Conservation (phyloP, 2,797 vertebrate species). For the Xenopus petersii region DNA sequence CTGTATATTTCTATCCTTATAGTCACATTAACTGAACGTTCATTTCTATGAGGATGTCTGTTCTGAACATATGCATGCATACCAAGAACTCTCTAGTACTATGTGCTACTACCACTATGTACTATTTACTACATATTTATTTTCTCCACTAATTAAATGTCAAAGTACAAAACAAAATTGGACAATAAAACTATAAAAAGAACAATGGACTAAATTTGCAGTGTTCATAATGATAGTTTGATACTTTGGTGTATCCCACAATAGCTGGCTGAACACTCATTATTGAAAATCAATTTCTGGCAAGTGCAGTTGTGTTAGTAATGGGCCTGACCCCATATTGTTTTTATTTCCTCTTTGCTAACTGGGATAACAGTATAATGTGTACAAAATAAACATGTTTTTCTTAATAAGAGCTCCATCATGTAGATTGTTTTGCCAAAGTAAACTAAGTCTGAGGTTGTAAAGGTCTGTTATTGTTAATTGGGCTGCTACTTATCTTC, state of each 20-base stretch:
- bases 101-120: no score
- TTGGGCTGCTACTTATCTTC: slow-evolving; percentile 45
- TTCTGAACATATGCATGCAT: no score
- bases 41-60: no score
- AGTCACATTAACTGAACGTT: no score
- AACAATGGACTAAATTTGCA: slow-evolving; percentile 10
- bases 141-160: neutral
- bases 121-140: neutral
- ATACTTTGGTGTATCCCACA: slow-evolving; percentile 8
- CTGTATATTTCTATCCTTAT: no score
- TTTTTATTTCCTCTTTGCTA: slow-evolving; percentile 51
- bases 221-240: slow-evolving; percentile 12
- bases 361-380: slow-evolving; percentile 52
- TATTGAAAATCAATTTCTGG: slow-evolving; percentile 44
- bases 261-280: slow-evolving; percentile 35
- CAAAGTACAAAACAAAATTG: neutral
- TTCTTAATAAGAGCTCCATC: slow-evolving; percentile 59
- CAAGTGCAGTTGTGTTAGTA: slow-evolving; percentile 19
- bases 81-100: no score
- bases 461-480: slow-evolving; percentile 57
- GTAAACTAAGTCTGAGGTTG: slow-evolving; percentile 56
- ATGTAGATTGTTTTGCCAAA: slow-evolving; percentile 59
- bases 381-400: slow-evolving; percentile 55
- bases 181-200: neutral
- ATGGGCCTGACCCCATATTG: slow-evolving; percentile 48